Conservation (phyloP, 1,140 invertebrate genomes). For the Grapholita molesta region DNA sequence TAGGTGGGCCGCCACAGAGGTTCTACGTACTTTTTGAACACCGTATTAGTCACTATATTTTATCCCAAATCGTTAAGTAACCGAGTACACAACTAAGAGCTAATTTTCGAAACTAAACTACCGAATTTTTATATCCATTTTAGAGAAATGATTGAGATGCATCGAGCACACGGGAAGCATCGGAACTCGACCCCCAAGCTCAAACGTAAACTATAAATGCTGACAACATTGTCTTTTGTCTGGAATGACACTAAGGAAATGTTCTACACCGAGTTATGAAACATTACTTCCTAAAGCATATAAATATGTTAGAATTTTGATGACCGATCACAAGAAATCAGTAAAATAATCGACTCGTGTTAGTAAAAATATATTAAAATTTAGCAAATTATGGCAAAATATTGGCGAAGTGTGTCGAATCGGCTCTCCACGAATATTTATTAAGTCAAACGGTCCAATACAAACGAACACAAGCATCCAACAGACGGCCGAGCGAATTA, state of each 20-base stretch:
- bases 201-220: constrained; percentile 75
- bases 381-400: constrained; percentile 68
- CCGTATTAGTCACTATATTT: constrained; percentile 53
- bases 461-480: constrained; percentile 45
- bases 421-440: constrained; percentile 55
- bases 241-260: constrained; percentile 72
- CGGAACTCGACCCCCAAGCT: constrained; percentile 25
- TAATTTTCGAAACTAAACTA: constrained; percentile 56
- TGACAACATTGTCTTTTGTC: constrained; percentile 75
- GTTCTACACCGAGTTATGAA: constrained; percentile 45
- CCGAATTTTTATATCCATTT: constrained; percentile 49
- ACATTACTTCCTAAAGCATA: constrained; percentile 44
- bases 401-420: constrained; percentile 64
- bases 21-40: constrained; percentile 50
- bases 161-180: constrained; percentile 24
- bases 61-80: constrained; percentile 46
- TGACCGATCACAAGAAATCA: constrained; percentile 41
- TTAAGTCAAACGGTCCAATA: constrained; percentile 44
- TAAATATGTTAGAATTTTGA: constrained; percentile 60
- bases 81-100: constrained; percentile 49
- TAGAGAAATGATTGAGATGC: constrained; percentile 40
- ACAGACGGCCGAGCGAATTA: constrained; percentile 38
- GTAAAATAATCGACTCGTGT: constrained; percentile 42
- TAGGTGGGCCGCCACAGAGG: constrained; percentile 31
- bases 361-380: constrained; percentile 58